A percentile compares a stretch with the other conserved stretches of the same genome.
Conservation (phyloP, 1,140 invertebrate species). For the Campoletis sonorensis region DNA sequence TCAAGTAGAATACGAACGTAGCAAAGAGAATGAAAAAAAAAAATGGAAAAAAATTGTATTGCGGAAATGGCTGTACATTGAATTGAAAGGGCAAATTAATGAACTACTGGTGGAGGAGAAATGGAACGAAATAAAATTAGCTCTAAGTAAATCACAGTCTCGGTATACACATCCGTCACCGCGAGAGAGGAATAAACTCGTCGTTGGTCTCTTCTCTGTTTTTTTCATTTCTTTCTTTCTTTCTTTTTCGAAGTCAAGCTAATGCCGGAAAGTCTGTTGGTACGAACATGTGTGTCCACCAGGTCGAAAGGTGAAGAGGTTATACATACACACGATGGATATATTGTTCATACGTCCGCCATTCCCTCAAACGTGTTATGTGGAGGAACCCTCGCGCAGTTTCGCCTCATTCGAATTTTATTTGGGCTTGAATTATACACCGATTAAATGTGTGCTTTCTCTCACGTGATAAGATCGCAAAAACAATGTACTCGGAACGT, state of each 20-base stretch:
- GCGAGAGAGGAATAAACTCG: background rate
- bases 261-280: background rate
- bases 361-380: background rate
- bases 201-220: background rate
- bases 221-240: no score
- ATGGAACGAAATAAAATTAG: constrained; percentile 3
- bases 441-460: background rate
- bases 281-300: background rate
- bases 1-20: background rate
- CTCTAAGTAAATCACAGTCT: background rate
- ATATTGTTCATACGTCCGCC: background rate
- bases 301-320: constrained; percentile 52
- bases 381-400: background rate
- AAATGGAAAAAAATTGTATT: background rate
- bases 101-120: background rate
- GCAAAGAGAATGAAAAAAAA: background rate
- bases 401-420: background rate
- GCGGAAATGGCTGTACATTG: background rate
- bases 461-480: no score
- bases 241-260: background rate
- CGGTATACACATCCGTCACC: background rate
- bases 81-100: background rate
- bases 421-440: background rate
- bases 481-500: no score
- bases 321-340: constrained; percentile 2